Evolutionary conservation across 2,113 vertebrate genomes (phyloP).

Genomic region (Micronycteris hirsuta): DNA sequence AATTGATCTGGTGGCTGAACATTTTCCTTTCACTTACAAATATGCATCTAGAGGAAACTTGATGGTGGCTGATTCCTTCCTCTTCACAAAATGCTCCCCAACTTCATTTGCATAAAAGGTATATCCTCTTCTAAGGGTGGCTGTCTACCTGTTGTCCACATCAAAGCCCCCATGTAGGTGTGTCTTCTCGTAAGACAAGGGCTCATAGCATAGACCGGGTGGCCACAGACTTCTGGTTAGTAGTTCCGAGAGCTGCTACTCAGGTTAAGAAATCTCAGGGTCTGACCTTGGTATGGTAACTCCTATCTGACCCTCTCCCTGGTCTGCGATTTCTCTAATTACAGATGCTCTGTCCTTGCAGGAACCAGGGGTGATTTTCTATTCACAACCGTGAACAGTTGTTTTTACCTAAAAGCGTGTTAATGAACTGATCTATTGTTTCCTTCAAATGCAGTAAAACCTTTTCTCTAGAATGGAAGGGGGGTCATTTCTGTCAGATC

Average conservation of each 20-base stretch:
- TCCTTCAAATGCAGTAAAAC: background rate
- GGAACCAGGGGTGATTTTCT: background rate
- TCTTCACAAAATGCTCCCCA: background rate
- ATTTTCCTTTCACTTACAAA: background rate
- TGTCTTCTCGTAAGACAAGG: background rate
- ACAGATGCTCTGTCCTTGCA: background rate
- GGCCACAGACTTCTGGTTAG: background rate
- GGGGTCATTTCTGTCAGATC: background rate
- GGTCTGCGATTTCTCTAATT: background rate
- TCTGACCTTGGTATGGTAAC: background rate
- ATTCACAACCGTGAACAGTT: background rate
- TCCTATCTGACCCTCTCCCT: background rate
- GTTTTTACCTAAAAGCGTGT: background rate
- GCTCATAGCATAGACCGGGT: background rate
- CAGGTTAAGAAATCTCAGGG: background rate
- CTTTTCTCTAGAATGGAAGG: background rate
- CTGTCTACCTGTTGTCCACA: background rate
- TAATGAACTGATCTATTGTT: background rate
- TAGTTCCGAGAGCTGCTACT: background rate
- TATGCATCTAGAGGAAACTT: background rate
- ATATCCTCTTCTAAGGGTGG: background rate
- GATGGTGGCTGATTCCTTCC: background rate
- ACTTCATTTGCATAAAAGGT: background rate
- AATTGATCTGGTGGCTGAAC: background rate
- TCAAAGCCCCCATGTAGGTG: accelerated